Base-by-base conservation (phyloP, 2,888 invertebrate genomes). In the Aproaerema taeniolella region DNA sequence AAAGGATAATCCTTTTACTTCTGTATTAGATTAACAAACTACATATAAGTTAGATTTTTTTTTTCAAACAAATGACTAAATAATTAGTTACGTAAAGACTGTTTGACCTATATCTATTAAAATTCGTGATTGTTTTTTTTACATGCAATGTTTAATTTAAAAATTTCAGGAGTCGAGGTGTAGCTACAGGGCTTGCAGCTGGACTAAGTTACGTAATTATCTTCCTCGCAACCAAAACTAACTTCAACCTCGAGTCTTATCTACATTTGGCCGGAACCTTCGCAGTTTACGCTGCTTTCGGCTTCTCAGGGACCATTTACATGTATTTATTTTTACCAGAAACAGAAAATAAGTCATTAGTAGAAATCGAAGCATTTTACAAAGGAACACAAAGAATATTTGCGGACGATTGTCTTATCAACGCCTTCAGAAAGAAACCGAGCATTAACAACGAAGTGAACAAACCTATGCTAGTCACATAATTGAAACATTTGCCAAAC, bases 311-410 rank as follows among this genome's bases (percentile, higher is more conserved):
- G 28, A 74, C 86, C 1, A 38, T 87, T 1, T 88, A 86, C 47
- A 67, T 89, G 3, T 89, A 88, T 52, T 76, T 88, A 49, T 80
- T 75, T 45, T 50, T 89, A 42, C 88, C 88, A 14, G 89, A 89
- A 62, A 89, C 89, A 0, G 89, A 89, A 52, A 80, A 74, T 3
- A 86, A 75, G 43, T 55, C 80, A 13, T 60, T 89, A 9, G 71
- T 78, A n/a, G 87, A 88, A 62, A 88, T 89, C 10, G 88, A 89
- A 64, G 65, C 67, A 0, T 78, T 61, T 31, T 89, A 86, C 46
- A 79, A 79, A 49, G 75, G 82, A 1, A 61, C 76, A 31, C 64
- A 53, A 10, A 75, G 58, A 46, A 70, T 82, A 46, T 85, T 81
- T 26, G 87, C 87, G 1, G 67, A 86, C 45, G 87, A 87, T 47